These are phyloP conservation scores for Nannospalax galili DNA, from an alignment of 2,113 vertebrate genomes.

Conservation along the genomic window DNA sequence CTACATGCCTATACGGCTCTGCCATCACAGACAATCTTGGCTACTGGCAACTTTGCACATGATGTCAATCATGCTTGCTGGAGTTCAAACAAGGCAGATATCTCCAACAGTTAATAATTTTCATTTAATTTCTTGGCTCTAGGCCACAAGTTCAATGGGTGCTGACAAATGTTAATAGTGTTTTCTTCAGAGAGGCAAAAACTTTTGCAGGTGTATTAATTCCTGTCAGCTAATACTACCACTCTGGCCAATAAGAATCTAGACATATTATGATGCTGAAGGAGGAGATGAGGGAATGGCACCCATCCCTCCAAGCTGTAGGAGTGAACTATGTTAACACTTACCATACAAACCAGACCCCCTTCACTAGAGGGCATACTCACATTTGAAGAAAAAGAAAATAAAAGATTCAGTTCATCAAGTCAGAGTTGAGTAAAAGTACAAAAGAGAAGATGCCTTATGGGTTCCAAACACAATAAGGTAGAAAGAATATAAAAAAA, in stretches of 20 bases:
- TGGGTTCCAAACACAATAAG: background rate
- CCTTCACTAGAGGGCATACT: background rate
- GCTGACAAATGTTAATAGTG: background rate
- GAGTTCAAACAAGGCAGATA: too few species aligned
- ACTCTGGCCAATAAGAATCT: background rate
- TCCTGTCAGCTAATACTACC: background rate
- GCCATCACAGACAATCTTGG: too few species aligned
- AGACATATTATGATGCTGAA: background rate
- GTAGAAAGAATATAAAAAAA: background rate
- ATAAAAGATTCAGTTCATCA: background rate
- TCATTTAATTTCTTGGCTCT: background rate
- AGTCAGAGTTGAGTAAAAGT: background rate
- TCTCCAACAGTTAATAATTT: background rate
- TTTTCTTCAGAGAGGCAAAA: background rate
- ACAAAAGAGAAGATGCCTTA: background rate
- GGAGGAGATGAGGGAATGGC: background rate
- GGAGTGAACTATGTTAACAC: rapidly evolving
- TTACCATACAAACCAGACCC: background rate
- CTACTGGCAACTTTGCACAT: too few species aligned
- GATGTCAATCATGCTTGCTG: too few species aligned
- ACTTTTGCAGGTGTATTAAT: background rate
- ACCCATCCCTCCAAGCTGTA: background rate
- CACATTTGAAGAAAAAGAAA: background rate
- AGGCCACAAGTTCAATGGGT: background rate
- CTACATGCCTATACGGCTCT: too few species aligned